phyloP scores from a whole-genome alignment of 2,113 vertebrate genomes.

The Oreocharis arfaki region DNA sequence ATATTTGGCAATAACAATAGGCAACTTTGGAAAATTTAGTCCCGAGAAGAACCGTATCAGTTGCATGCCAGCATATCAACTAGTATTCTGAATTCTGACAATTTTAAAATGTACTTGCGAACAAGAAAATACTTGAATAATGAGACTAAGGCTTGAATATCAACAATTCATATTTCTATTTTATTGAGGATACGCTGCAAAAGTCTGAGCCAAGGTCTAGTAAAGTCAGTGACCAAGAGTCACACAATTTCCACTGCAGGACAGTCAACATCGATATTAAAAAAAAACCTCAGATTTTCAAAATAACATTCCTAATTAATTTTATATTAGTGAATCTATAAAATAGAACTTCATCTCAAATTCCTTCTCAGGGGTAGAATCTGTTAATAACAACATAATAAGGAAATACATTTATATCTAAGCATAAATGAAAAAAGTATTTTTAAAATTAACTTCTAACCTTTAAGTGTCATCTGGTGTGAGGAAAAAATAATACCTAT shows the following conservation, averaged over 20 bases:
- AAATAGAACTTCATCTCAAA: background rate
- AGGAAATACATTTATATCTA: background rate
- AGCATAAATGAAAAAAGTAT: background rate
- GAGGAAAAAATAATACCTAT: background rate
- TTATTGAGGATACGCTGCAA: background rate
- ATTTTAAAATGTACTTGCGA: background rate
- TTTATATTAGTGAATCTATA: background rate
- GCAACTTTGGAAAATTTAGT: background rate
- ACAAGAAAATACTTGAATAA: background rate
- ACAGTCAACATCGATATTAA: background rate
- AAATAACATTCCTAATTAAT: background rate
- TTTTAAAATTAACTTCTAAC: background rate
- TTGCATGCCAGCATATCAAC: background rate
- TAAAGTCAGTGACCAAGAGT: background rate
- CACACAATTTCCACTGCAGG: background rate
- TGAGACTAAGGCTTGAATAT: background rate
- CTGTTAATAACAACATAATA: background rate
- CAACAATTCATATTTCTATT: background rate
- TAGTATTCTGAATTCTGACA: background rate
- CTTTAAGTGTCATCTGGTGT: background rate
- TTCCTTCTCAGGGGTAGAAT: background rate
- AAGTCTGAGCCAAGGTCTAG: background rate
- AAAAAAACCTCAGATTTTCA: background rate
- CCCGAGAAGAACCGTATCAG: rapidly evolving
- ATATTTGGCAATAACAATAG: background rate